phyloP scores from a whole-genome alignment of 1,140 invertebrate genomes.

The Agrypnia vestita region DNA sequence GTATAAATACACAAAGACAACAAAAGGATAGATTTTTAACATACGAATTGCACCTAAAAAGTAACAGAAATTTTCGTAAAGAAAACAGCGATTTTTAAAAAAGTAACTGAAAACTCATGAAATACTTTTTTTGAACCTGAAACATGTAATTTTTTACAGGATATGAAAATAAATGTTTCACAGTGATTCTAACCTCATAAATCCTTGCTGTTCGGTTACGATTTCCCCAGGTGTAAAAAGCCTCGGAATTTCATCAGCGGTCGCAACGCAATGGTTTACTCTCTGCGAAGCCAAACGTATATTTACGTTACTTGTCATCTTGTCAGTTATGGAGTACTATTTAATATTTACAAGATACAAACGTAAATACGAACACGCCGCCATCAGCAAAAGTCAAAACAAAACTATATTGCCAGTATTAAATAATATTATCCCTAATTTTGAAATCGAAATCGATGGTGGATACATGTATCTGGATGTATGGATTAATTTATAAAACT shows the following conservation, averaged over 20 bases:
- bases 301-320: constrained; percentile 41
- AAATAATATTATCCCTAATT: too few species aligned
- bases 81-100: too few species aligned
- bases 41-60: too few species aligned
- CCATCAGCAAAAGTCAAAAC: neutral
- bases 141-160: neutral
- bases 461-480: too few species aligned
- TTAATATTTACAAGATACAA: neutral
- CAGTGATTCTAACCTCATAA: constrained; percentile 82
- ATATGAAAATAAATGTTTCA: neutral
- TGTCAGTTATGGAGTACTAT: neutral
- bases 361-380: constrained; percentile 27
- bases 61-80: too few species aligned
- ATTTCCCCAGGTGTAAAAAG: constrained; percentile 92
- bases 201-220: constrained; percentile 86
- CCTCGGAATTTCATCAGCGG: constrained; percentile 74
- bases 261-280: constrained; percentile 74
- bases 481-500: too few species aligned
- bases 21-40: too few species aligned
- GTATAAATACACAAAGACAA: too few species aligned
- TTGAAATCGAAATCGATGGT: too few species aligned
- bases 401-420: too few species aligned
- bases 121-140: too few species aligned
- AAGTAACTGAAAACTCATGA: too few species aligned
- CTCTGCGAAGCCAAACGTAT: constrained; percentile 71